Percentiles rank a stretch among this genome's conserved stretches.
phyloP scores from a whole-genome alignment of 1,140 invertebrate genomes.

The Archegozetes longisetosus region DNA sequence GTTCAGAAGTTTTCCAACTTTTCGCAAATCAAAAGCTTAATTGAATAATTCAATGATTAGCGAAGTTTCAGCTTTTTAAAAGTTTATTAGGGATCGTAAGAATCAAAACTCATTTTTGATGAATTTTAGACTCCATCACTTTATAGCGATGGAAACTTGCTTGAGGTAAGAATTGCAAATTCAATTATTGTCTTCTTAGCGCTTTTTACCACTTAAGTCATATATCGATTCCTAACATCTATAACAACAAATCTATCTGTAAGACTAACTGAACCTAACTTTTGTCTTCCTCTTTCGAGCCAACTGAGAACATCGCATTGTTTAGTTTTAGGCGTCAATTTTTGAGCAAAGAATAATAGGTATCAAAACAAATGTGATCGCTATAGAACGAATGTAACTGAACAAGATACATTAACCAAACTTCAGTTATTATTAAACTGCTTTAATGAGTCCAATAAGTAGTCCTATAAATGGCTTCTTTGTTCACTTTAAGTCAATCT shows the following conservation, averaged over 20 bases:
- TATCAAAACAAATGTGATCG: too few species aligned
- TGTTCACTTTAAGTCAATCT: conserved; percentile 61
- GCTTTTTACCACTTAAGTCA: background rate
- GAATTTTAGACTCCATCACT: too few species aligned
- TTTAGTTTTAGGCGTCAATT: too few species aligned
- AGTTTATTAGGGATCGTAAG: too few species aligned
- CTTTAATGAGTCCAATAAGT: conserved; percentile 62
- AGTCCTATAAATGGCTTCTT: conserved; percentile 71
- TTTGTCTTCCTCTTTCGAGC: conserved; percentile 39
- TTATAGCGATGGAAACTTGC: too few species aligned
- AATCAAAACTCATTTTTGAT: too few species aligned
- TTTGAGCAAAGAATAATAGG: too few species aligned
- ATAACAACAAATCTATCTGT: background rate
- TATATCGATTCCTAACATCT: background rate
- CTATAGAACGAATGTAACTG: too few species aligned
- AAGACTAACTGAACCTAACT: conserved; percentile 30
- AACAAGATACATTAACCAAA: conserved; percentile 27
- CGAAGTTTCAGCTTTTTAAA: too few species aligned
- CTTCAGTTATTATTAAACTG: conserved; percentile 49
- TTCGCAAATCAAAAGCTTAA: too few species aligned
- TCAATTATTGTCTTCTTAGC: background rate
- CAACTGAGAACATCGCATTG: conserved; percentile 37
- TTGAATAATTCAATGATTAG: too few species aligned
- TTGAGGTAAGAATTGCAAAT: background rate
- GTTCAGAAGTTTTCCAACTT: too few species aligned